Evolutionary conservation across 2,797 vertebrate genomes (phyloP).

Genomic region (Microtus obscurus): DNA sequence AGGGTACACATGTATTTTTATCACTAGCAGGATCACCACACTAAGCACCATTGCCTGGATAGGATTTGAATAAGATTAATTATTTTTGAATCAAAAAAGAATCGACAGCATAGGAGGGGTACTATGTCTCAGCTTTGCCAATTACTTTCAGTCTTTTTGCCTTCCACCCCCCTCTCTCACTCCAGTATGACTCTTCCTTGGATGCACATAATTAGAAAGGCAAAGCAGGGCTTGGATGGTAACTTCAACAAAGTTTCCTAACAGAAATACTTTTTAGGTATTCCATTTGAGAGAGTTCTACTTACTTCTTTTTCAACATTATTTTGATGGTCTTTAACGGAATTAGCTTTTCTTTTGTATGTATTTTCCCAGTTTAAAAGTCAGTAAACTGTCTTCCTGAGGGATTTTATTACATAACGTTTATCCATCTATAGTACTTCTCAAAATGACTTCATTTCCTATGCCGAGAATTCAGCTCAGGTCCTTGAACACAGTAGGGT

Average conservation of each 20-base stretch:
- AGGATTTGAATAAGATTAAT: conserved; percentile 64
- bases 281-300: background rate
- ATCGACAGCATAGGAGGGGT: background rate
- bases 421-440: background rate
- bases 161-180: background rate
- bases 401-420: background rate
- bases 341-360: background rate
- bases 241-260: background rate
- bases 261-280: background rate
- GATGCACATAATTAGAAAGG: background rate
- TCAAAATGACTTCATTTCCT: background rate
- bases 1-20: conserved; percentile 35
- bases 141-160: background rate
- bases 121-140: conserved; percentile 11
- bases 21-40: conserved; percentile 45
- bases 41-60: conserved; percentile 37
- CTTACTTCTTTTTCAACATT: background rate
- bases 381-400: background rate
- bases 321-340: conserved; percentile 16
- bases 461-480: background rate
- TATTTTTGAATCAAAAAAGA: conserved; percentile 51
- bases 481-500: background rate
- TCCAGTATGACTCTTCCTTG: background rate
- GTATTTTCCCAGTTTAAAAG: conserved; percentile 32
- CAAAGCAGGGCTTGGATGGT: background rate